Evolutionary conservation across 92 coral and sea anemone species (phyloP).

Genomic region (Zoanthus gigantus): DNA sequence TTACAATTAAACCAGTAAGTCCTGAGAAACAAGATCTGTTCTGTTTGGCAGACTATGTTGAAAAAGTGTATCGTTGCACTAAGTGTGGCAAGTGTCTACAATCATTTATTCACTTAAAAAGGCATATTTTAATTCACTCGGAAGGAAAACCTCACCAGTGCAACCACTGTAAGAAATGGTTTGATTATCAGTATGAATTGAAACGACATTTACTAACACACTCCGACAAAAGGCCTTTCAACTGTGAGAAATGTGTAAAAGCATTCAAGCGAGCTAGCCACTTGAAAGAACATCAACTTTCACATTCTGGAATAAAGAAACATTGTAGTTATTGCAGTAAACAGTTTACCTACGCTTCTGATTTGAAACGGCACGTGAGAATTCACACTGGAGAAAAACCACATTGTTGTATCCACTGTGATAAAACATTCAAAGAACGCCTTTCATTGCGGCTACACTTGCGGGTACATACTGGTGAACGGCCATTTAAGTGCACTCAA

Average conservation of each 20-base stretch:
- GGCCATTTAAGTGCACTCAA: background rate
- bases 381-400: constrained; percentile 36
- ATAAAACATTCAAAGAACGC: background rate
- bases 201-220: constrained; percentile 5
- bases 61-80: background rate
- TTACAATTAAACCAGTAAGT: background rate
- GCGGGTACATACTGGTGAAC: constrained; percentile 20
- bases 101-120: background rate
- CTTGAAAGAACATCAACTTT: background rate
- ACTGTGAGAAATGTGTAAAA: constrained; percentile 10
- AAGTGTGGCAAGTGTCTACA: background rate
- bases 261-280: constrained; percentile 10
- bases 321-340: constrained; percentile 2
- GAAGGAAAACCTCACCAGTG: background rate
- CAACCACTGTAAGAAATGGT: background rate
- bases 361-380: constrained; percentile 20
- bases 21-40: background rate
- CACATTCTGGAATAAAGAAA: background rate
- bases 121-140: background rate
- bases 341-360: constrained; percentile 12
- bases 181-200: background rate
- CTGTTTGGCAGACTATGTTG: constrained; percentile 12
- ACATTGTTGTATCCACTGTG: background rate
- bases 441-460: background rate
- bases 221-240: constrained; percentile 12